A percentile compares a stretch with the other conserved stretches of the same genome.
Evolutionary conservation across 2,797 vertebrate genomes (phyloP).

Genomic region (Bovichtus diacanthus): DNA sequence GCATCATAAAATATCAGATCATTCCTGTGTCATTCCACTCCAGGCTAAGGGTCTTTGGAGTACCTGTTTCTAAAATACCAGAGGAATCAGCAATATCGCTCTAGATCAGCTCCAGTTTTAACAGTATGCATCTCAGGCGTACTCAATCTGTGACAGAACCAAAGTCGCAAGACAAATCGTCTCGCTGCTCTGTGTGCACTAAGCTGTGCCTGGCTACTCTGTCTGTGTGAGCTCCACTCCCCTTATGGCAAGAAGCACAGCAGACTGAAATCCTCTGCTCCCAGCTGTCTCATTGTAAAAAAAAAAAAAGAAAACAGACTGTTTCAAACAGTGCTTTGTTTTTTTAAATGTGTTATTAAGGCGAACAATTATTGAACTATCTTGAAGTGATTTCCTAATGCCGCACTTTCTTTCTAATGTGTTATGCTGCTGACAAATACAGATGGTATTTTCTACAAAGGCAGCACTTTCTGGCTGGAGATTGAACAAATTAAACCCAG

Average conservation of each 20-base stretch:
- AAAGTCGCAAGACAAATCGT: slow-evolving; percentile 39
- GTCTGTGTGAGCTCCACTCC: slow-evolving; percentile 13
- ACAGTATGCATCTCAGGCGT: slow-evolving; percentile 30
- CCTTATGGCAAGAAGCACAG: slow-evolving; percentile 4
- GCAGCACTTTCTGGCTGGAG: slow-evolving; percentile 8
- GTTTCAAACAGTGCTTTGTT: slow-evolving; percentile 9
- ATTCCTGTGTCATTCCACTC: neutral
- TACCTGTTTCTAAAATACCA: slow-evolving; percentile 13
- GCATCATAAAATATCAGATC: neutral
- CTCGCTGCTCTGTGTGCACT: slow-evolving; percentile 23
- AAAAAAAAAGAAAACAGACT: too few species aligned
- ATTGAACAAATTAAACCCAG: slow-evolving; percentile 13
- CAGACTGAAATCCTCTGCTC: slow-evolving; percentile 11
- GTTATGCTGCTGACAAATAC: slow-evolving; percentile 28
- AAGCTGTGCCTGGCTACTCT: slow-evolving; percentile 36
- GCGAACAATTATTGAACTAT: slow-evolving; percentile 29
- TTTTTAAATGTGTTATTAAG: slow-evolving; percentile 26
- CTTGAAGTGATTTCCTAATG: slow-evolving; percentile 18
- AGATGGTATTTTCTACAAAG: slow-evolving; percentile 13
- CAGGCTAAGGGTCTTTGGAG: neutral
- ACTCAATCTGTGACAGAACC: slow-evolving; percentile 33
- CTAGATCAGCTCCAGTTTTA: slow-evolving; percentile 31
- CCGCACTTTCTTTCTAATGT: slow-evolving; percentile 6
- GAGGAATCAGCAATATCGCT: slow-evolving; percentile 25
- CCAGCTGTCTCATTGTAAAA: slow-evolving; percentile 23